These are phyloP conservation scores for Callyntrura guangdongensis DNA, from an alignment of 2,888 invertebrate species.

Conservation along the genomic window DNA sequence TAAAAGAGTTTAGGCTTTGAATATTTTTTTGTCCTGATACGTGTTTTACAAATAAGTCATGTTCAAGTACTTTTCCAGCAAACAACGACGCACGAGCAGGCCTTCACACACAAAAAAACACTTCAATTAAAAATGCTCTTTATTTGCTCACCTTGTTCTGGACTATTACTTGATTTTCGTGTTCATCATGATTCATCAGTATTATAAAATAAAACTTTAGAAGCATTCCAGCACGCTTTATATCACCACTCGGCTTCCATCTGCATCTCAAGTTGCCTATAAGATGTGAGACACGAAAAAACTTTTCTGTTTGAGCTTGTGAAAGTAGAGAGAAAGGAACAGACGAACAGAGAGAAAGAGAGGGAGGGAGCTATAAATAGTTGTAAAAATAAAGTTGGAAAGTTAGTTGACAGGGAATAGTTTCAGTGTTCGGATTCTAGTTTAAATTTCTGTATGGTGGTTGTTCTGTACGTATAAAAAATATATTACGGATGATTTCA, in stretches of 20 bases:
- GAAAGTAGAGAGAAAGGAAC: not conserved
- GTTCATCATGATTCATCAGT: no score
- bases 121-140: not conserved
- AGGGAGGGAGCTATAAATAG: not conserved
- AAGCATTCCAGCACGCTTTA: constrained; percentile 18
- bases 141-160: constrained; percentile 16
- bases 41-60: not conserved
- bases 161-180: not conserved
- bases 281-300: not conserved
- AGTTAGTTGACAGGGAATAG: not conserved
- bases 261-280: constrained; percentile 18
- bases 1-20: not conserved
- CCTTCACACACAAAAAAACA: not conserved
- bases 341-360: not conserved
- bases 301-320: constrained; percentile 23
- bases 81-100: not conserved
- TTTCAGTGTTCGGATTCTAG: no score
- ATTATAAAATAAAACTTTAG: no score
- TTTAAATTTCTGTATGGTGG: no score
- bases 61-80: not conserved
- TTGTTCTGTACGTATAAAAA: no score
- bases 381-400: constrained; percentile 13
- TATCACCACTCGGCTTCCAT: not conserved
- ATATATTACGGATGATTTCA: no score
- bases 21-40: not conserved